These are phyloP conservation scores for Melikaiella ostensackeni DNA, from an alignment of 2,888 invertebrate species.

Conservation along the genomic window DNA sequence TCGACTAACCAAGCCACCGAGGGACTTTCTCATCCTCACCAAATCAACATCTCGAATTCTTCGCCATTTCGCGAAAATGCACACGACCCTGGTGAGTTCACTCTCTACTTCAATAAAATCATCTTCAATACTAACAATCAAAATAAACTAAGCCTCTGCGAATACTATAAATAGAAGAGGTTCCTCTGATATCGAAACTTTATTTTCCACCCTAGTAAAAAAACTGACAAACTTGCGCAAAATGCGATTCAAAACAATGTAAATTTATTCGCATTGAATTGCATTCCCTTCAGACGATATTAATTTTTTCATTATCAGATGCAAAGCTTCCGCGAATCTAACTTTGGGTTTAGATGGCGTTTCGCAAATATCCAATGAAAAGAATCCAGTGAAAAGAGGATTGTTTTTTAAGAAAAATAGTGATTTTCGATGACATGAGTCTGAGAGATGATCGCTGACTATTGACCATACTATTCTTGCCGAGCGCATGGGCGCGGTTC, in stretches of 20 bases:
- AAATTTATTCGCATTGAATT: background rate
- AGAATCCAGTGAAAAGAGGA: background rate
- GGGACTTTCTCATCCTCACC: background rate
- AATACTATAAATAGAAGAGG: background rate
- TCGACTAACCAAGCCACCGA: background rate
- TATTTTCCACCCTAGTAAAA: background rate
- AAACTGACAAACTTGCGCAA: background rate
- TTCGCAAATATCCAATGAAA: background rate
- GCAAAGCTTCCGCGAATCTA: background rate
- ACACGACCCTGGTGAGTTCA: conserved; percentile 22
- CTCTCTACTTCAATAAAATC: background rate
- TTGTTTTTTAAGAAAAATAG: background rate
- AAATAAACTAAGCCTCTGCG: background rate
- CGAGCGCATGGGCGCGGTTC: conserved; percentile 65
- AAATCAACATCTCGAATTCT: conserved; percentile 6
- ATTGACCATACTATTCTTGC: conserved; percentile 59
- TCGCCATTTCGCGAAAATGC: conserved; percentile 33
- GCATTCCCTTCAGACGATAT: background rate
- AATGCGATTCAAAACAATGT: background rate
- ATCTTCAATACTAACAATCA: background rate
- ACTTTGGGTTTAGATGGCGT: background rate
- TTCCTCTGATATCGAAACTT: background rate
- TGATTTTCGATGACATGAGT: conserved; percentile 17
- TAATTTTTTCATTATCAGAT: background rate
- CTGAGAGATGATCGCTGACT: conserved; percentile 42